Evolutionary conservation across 2,888 invertebrate species (phyloP).

Genomic region (Smittia sp.): DNA sequence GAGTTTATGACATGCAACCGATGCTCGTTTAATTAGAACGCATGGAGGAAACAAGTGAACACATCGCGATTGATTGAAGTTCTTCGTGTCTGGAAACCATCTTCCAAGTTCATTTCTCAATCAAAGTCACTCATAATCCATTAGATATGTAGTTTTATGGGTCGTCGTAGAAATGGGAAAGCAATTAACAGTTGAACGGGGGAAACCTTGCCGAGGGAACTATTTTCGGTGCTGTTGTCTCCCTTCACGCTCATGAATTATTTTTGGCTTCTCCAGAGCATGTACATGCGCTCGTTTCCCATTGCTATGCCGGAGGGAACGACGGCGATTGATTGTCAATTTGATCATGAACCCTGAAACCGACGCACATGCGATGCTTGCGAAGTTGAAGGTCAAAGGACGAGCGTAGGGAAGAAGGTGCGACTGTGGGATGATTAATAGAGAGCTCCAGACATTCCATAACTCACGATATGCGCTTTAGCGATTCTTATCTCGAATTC

Average conservation of each 20-base stretch:
- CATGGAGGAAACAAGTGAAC: neutral
- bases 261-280: neutral
- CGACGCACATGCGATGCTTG: neutral
- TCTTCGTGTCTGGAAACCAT: slow-evolving; percentile 2
- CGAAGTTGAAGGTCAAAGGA: neutral
- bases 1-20: neutral
- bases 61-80: neutral
- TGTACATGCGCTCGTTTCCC: neutral
- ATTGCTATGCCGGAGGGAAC: slow-evolving; percentile 2
- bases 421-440: neutral
- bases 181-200: neutral
- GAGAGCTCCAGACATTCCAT: neutral
- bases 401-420: neutral
- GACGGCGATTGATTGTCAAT: neutral
- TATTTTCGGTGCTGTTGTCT: neutral
- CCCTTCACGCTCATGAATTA: neutral
- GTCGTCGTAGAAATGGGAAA: neutral
- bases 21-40: neutral
- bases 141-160: neutral
- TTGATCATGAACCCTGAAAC: slow-evolving; percentile 14
- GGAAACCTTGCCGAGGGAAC: neutral
- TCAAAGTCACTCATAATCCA: slow-evolving; percentile 13
- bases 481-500: neutral
- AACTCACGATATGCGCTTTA: neutral
- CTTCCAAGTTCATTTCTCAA: slow-evolving; percentile 4